Conservation (phyloP, 1,140 invertebrate genomes). For the Drepana arcuata region DNA sequence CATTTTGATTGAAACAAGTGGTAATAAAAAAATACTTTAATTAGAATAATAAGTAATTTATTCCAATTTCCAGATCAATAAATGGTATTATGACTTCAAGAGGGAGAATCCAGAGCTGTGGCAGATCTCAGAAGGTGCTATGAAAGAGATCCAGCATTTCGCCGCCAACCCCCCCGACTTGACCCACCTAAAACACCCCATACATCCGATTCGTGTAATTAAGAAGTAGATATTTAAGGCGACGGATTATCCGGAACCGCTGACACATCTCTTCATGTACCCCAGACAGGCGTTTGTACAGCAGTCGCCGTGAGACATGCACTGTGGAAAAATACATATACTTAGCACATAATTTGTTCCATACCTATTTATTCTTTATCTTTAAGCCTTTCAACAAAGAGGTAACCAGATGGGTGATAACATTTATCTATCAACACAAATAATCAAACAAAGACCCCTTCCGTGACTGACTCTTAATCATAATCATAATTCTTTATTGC, state of each 20-base stretch:
- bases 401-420: too few species aligned
- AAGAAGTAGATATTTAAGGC: constrained; percentile 30
- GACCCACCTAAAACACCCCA: constrained; percentile 77
- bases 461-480: too few species aligned
- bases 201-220: constrained; percentile 75
- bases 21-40: too few species aligned
- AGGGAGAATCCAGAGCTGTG: constrained; percentile 77
- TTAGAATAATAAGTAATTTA: too few species aligned
- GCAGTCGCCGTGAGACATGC: constrained; percentile 51
- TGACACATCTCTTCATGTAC: constrained; percentile 55
- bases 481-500: too few species aligned
- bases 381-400: too few species aligned
- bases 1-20: too few species aligned
- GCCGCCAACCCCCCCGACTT: constrained; percentile 80
- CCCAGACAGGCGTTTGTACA: constrained; percentile 51
- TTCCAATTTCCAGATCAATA: constrained; percentile 61
- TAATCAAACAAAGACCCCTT: too few species aligned
- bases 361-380: too few species aligned
- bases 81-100: constrained; percentile 82
- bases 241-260: constrained; percentile 21
- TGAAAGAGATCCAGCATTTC: constrained; percentile 77
- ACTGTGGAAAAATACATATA: too few species aligned
- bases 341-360: too few species aligned
- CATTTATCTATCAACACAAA: too few species aligned
- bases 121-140: constrained; percentile 76